A percentile compares a stretch with the other conserved stretches of the same genome.
These are phyloP conservation scores for Cochlearius cochlearius DNA, from an alignment of 2,113 vertebrate species.

Conservation along the genomic window DNA sequence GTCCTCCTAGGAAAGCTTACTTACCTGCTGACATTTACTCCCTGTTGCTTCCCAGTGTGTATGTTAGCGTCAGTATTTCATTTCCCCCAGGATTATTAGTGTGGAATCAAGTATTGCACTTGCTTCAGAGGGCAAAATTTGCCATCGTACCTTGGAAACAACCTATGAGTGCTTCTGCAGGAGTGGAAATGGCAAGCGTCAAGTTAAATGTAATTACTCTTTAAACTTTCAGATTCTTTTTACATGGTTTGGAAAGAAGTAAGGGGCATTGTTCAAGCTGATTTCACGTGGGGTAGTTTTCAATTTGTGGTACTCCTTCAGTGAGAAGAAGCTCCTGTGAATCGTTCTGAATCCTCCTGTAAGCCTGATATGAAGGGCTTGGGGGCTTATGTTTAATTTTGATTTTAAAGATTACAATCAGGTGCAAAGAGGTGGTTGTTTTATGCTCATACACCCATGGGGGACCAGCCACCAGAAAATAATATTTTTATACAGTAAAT, in stretches of 20 bases:
- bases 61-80: neutral
- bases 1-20: neutral
- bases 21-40: neutral
- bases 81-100: neutral
- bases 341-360: neutral
- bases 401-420: neutral
- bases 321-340: neutral
- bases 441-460: neutral
- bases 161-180: neutral
- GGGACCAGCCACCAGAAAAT: neutral
- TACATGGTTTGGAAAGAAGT: neutral
- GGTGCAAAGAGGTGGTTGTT: neutral
- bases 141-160: neutral
- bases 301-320: neutral
- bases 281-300: accelerated
- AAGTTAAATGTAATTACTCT: neutral
- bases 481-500: neutral
- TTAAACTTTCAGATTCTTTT: neutral
- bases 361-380: neutral
- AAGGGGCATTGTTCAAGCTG: neutral
- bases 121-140: neutral
- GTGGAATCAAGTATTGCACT: neutral
- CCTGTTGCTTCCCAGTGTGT: neutral
- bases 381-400: neutral
- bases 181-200: neutral